phyloP scores from a whole-genome alignment of 2,888 invertebrate genomes.

The Drosophila anceps region DNA sequence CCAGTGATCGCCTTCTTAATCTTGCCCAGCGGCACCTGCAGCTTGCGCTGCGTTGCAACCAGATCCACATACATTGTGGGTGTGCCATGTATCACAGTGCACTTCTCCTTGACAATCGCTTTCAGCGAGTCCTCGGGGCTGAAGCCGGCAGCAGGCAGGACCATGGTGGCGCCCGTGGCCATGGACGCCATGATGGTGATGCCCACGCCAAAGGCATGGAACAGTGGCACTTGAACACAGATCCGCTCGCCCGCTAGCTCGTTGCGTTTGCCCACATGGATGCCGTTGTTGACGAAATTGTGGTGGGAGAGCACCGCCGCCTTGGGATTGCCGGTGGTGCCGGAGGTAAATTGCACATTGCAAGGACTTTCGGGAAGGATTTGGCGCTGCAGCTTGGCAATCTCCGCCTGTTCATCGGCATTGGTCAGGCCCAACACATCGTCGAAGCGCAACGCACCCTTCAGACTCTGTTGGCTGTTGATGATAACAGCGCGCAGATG shows the following conservation, averaged over 20 bases:
- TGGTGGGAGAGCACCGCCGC: conserved; percentile 90
- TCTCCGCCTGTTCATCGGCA: conserved; percentile 51
- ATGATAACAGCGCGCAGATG: conserved; percentile 87
- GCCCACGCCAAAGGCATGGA: conserved; percentile 92
- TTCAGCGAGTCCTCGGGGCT: conserved; percentile 88
- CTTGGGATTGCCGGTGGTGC: conserved; percentile 92
- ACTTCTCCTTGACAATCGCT: conserved; percentile 89
- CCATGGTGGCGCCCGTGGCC: conserved; percentile 88
- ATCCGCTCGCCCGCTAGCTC: conserved; percentile 85
- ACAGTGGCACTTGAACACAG: conserved; percentile 90
- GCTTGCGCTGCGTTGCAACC: conserved; percentile 86
- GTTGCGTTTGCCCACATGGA: conserved; percentile 87
- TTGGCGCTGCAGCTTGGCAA: conserved; percentile 85
- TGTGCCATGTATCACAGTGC: conserved; percentile 90
- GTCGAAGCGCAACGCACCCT: conserved; percentile 85
- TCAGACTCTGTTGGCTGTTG: conserved; percentile 85
- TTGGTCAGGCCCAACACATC: conserved; percentile 84
- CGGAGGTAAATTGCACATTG: conserved; percentile 94
- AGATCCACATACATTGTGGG: conserved; percentile 95
- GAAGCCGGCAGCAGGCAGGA: conserved; percentile 88
- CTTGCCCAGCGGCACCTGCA: conserved; percentile 85
- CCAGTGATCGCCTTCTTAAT: conserved; percentile 88
- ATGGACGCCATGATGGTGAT: conserved; percentile 87
- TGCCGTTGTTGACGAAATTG: conserved; percentile 91
- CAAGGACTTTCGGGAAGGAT: conserved; percentile 89